Evolutionary conservation across 2,888 invertebrate genomes (phyloP).

Genomic region (Agrotis clavis): DNA sequence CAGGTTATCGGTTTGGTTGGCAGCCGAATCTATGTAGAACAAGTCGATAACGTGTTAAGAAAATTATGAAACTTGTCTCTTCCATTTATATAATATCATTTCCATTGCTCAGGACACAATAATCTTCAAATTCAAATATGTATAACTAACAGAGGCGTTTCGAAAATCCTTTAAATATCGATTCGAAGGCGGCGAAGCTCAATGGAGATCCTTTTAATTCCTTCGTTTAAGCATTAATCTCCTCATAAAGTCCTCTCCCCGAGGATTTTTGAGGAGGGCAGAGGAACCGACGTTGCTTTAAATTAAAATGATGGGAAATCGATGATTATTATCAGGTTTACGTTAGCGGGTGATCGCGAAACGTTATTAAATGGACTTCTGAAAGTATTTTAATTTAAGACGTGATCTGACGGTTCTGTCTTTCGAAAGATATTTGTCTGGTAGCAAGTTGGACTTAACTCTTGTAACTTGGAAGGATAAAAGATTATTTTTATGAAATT

Average conservation of each 20-base stretch:
- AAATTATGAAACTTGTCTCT: not conserved
- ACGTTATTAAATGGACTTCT: slow-evolving; percentile 65
- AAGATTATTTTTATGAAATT: not conserved
- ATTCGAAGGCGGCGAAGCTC: slow-evolving; percentile 58
- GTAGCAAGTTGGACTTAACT: slow-evolving; percentile 7
- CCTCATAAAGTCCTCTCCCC: slow-evolving; percentile 72
- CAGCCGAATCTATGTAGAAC: no score
- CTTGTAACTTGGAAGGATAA: slow-evolving; percentile 1
- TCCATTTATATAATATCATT: slow-evolving; percentile 14
- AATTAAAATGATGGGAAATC: slow-evolving; percentile 77
- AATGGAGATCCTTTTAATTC: slow-evolving; percentile 75
- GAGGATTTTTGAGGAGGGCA: slow-evolving; percentile 70
- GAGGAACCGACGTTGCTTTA: slow-evolving; percentile 65
- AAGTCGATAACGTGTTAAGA: not conserved
- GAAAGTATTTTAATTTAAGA: slow-evolving; percentile 64
- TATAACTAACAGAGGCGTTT: slow-evolving; percentile 51
- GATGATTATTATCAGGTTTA: slow-evolving; percentile 74
- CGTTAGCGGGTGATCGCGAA: slow-evolving; percentile 64
- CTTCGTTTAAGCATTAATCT: slow-evolving; percentile 79
- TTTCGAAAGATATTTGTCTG: slow-evolving; percentile 35
- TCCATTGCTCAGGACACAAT: slow-evolving; percentile 30
- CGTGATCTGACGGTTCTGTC: slow-evolving; percentile 41
- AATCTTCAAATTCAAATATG: slow-evolving; percentile 48
- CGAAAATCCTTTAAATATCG: slow-evolving; percentile 63
- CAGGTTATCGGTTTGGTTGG: no score